A percentile compares a stretch with the other conserved stretches of the same genome.
Conservation (phyloP, 2,797 vertebrate species). For the Chelon labrosus region DNA sequence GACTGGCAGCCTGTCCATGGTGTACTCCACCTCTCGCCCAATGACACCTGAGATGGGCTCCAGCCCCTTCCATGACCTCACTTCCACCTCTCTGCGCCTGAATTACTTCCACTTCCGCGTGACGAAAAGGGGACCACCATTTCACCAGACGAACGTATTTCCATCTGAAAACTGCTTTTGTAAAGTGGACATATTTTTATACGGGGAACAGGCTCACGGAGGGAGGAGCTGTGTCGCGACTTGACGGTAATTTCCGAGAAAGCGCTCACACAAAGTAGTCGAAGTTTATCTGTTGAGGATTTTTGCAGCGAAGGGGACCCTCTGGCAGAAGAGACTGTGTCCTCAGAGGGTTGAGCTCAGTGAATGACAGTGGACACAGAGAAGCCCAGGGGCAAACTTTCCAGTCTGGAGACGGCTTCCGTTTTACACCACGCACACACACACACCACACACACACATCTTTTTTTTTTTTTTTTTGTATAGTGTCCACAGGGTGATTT, state of each 20-base stretch:
- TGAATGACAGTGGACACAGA: conserved; percentile 60
- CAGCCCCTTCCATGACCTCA: no score
- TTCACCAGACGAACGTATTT: neutral
- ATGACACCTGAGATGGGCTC: no score
- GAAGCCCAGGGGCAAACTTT: conserved; percentile 46
- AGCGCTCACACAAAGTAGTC: conserved; percentile 30
- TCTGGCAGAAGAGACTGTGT: conserved; percentile 40
- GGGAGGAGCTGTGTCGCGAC: neutral
- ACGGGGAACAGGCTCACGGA: conserved; percentile 10
- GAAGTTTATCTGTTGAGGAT: conserved; percentile 39
- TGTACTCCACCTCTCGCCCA: no score
- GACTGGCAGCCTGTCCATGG: no score
- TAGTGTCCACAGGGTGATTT: conserved; percentile 36
- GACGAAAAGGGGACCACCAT: neutral
- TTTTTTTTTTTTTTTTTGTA: neutral
- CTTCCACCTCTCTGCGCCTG: no score
- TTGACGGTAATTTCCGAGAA: conserved; percentile 16
- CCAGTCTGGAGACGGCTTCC: conserved; percentile 24
- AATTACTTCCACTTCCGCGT: neutral
- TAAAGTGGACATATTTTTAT: neutral
- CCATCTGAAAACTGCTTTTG: neutral
- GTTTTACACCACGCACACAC: conserved; percentile 27
- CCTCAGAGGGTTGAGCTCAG: conserved; percentile 57
- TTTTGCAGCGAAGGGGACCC: conserved; percentile 31
- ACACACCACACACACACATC: conserved; percentile 13